phyloP scores from a whole-genome alignment of 2,888 invertebrate species.

The Glomeris marginata region DNA sequence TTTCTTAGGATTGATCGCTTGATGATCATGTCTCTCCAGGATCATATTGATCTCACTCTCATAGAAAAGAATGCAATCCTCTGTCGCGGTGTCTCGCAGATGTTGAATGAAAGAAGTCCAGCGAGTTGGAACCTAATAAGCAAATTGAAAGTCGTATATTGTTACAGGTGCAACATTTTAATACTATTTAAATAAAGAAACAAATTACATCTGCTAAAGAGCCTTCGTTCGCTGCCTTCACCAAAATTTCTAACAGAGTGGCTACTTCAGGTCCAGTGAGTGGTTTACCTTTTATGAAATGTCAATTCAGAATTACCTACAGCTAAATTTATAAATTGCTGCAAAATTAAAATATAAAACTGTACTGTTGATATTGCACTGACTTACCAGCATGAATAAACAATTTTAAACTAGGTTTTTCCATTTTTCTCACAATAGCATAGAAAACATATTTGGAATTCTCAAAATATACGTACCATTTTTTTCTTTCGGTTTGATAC shows the following conservation, averaged over 20 bases:
- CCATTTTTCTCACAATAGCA: too few relatives aligned
- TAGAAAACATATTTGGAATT: too few relatives aligned
- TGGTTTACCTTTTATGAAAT: slow-evolving; percentile 11
- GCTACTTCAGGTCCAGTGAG: slow-evolving; percentile 18
- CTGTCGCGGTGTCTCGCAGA: slow-evolving; percentile 17
- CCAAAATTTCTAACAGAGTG: slow-evolving; percentile 16
- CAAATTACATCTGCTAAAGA: slow-evolving; percentile 17
- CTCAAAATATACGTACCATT: slow-evolving; percentile 11
- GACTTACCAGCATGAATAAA: too few relatives aligned
- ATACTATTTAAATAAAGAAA: too few relatives aligned
- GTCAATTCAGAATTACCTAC: too few relatives aligned
- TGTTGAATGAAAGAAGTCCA: slow-evolving; percentile 19
- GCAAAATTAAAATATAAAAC: too few relatives aligned
- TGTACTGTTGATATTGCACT: too few relatives aligned
- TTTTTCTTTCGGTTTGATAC: slow-evolving; percentile 18
- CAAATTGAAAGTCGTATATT: neutral
- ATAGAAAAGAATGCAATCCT: slow-evolving; percentile 19
- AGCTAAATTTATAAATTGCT: too few relatives aligned
- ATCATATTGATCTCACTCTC: slow-evolving; percentile 16
- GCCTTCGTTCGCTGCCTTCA: slow-evolving; percentile 20
- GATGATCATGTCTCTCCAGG: slow-evolving; percentile 8
- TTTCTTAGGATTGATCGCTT: slow-evolving; percentile 13
- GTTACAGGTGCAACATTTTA: neutral
- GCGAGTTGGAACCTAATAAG: slow-evolving; percentile 16
- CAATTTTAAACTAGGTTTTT: too few relatives aligned